Base-by-base conservation (phyloP, 2,888 invertebrate species). In the Drosophila lacicola region DNA sequence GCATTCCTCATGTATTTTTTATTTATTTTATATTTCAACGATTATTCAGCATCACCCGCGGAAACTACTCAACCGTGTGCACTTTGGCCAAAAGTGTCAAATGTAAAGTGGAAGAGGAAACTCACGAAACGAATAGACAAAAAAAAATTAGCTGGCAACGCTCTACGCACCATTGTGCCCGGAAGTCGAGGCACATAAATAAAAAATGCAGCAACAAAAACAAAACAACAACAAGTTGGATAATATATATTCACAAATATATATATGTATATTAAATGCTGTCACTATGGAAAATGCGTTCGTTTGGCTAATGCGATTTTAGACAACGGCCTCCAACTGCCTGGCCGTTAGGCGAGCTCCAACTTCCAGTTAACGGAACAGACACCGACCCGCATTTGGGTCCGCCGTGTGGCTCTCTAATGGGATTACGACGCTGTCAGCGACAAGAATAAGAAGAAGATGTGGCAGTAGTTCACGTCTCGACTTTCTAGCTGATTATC, bases 51-150 rank as follows among this genome's bases (percentile, higher is more conserved):
- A 29, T 70, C 70, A 66, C 58, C 70, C 51, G 64, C 75, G 65
- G 49, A 53, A 78, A 53, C 81, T 75, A 82, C 73, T 84, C 87
- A 81, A 67, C 82, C 75, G 78, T 78, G 84, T 82, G 82, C 84
- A 81, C 86, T 71, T 84, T 62, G 72, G 66, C 58, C 63, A 60
- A 70, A 29, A 82, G 85, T 78, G 85, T 82, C 80, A 81, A 73
- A 58, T 64, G 67, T 71, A 44, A 69, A 70, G 65, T 69, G 65
- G 45, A 53, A 64, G 54, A 46, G 41, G 36, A 56, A 51, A 54
- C 19, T 8, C 37, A 25, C 29, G 33, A 62, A 34, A 10, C 50
- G 50, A 56, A 49, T 53, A 44, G 47, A 34, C 47, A 42, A 21
- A 70, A 76, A 17, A 75, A 70, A 66, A 77, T 76, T 75, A 75